Conservation (phyloP, 2,113 vertebrate genomes). For the Nipponia nippon region DNA sequence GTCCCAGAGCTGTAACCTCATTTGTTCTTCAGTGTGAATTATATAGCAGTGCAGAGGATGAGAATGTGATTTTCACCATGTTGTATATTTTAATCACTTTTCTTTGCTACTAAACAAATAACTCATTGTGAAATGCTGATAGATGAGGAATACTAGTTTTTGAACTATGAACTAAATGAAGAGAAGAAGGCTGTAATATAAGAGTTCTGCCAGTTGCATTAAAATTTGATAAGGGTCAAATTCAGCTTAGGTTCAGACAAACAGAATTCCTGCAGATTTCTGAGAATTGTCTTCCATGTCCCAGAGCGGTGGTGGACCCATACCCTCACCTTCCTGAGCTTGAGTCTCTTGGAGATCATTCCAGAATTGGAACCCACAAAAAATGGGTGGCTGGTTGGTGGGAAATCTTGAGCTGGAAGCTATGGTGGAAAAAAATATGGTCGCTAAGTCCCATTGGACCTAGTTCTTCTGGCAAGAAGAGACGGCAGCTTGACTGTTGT, state of each 20-base stretch:
- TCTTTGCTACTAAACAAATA: conserved; percentile 63
- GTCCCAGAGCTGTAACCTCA: conserved; percentile 42
- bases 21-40: conserved; percentile 40
- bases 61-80: conserved; percentile 57
- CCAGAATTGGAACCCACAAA: neutral
- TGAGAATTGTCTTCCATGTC: neutral
- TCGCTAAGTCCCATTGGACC: neutral
- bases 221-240: neutral
- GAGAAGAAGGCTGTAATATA: neutral
- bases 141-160: conserved; percentile 23
- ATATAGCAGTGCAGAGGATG: conserved; percentile 33
- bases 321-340: neutral
- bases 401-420: neutral
- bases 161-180: conserved; percentile 21
- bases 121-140: conserved; percentile 52
- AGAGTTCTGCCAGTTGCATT: neutral
- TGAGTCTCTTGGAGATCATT: neutral
- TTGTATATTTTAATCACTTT: conserved; percentile 69
- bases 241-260: neutral
- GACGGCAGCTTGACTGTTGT: conserved; percentile 14
- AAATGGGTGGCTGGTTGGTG: neutral
- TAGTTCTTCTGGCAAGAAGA: neutral
- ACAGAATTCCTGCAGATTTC: neutral
- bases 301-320: neutral
- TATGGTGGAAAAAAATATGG: neutral